phyloP scores from a whole-genome alignment of 92 coral and sea anemone genomes.

The Zoanthus gigantus region DNA sequence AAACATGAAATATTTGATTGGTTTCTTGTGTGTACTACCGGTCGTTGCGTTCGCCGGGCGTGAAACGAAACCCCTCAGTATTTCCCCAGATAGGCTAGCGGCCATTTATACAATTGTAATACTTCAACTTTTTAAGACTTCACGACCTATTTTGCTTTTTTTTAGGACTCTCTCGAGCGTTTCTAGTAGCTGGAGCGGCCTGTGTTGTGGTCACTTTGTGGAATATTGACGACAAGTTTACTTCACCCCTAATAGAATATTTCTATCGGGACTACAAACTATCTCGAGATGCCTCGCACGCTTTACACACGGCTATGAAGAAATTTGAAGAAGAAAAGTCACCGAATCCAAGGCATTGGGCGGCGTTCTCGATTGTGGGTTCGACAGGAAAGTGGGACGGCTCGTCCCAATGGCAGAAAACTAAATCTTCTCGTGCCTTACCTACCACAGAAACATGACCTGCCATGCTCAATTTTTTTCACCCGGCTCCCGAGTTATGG shows the following conservation, averaged over 20 bases:
- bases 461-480: too few species aligned
- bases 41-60: too few species aligned
- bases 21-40: too few species aligned
- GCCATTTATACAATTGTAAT: background rate
- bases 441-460: too few species aligned
- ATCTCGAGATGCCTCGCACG: slow-evolving; percentile 68
- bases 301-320: slow-evolving; percentile 71
- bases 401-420: background rate
- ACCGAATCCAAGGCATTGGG: slow-evolving; percentile 68
- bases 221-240: slow-evolving; percentile 64
- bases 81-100: too few species aligned
- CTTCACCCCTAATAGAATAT: slow-evolving; percentile 54
- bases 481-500: too few species aligned
- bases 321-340: slow-evolving; percentile 42
- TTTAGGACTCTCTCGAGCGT: slow-evolving; percentile 75
- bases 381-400: slow-evolving; percentile 46
- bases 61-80: too few species aligned
- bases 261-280: slow-evolving; percentile 66
- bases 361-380: slow-evolving; percentile 73
- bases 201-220: slow-evolving; percentile 76
- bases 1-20: too few species aligned
- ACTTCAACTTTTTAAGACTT: background rate
- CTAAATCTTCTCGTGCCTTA: too few species aligned
- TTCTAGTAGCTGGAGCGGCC: slow-evolving; percentile 74
- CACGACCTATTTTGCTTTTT: background rate